Base-by-base conservation (phyloP, 2,888 invertebrate species). In the Macrosoma leucophasiata region DNA sequence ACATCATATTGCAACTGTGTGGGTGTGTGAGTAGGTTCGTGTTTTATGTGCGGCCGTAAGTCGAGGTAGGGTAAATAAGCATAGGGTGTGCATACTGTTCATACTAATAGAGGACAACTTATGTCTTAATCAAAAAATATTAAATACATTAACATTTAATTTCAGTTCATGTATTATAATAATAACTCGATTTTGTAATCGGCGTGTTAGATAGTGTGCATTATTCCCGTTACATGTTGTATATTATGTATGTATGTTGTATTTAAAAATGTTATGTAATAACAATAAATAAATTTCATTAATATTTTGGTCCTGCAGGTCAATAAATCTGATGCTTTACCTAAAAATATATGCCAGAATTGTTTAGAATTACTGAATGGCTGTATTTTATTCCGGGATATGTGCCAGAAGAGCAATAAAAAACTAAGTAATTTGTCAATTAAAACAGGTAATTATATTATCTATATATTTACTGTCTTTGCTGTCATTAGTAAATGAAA, bases 291-390 rank as follows among this genome's bases (percentile, higher is more conserved):
- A 18, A 28, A 10, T 6, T 15, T 8, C 13, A 25, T 10, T 33
- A 5, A 20, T 13, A 14, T 19, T 29, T 21, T 25, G 10, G 22
- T 28, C 14, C 35, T 45, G 3, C 41, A 82, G 82, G 50, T 82
- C 33, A 62, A 46, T 35, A 54, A 61, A 41, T 46, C 56, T 10
- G 78, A 77, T 46, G 59, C 60, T 23, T 56, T 69, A 35, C 60
- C 77, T 11, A 69, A 73, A 38, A 50, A 64, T 25, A 73, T 82
- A 58, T 82, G 82, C 46, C 63, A 76, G 48, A 66, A 52, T 33
- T 82, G 82, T 44, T 44, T 78, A 21, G 64, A 75, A 41, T 57
- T 82, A 8, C 55, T 82, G 13, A 75, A 79, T 58, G 73, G 79
- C 24, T 81, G 79, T 40, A 75, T 81, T 18, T 62, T 62, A 55